Base-by-base conservation (phyloP, 2,797 vertebrate genomes). In the Macropus fuliginosus region DNA sequence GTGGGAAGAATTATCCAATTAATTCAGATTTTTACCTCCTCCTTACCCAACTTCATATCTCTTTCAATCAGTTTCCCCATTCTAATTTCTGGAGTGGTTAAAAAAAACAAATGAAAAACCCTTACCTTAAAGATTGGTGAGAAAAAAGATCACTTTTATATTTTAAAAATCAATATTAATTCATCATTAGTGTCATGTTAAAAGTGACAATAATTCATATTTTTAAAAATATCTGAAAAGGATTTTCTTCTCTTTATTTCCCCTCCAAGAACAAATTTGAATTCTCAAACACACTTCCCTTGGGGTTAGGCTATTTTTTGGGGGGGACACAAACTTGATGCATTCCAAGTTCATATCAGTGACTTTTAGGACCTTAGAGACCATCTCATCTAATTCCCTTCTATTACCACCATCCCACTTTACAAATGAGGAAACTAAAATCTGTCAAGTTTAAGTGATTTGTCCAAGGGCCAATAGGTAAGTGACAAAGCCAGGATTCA, bases 41-140 rank as follows among this genome's bases (percentile, higher is more conserved):
- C 9, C 29, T 29, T 0, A 1, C 24, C 9, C 9, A 50, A 11
- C 1, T 40, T 18, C 12, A 5, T 0, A 13, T 2, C 18, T 0
- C 11, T 12, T 29, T 46, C 3, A 4, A 2, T 56, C 14, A 46
- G 8, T 50, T 50, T 50, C 31, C 14, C 40, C 40, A 50, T 46
- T 46, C 40, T 50, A 27, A 34, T 87, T 46, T 46, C 74, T 87
- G 24, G 40, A 10, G 46, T 50, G 18, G 66, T 40, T 52, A 52
- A 24, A 81, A 40, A 12, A 57, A 28, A 29, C 4, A 62, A 62
- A 62, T 10, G 34, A 31, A 46, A 81, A 46, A 81, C 8, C 27
- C 40, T 46, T 46, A 46, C 40, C 40, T 46, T 81, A 81, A 81
- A 21, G 21, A 40, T 4, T 11, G 40, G 40, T 81, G 50, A 87